phyloP scores from a whole-genome alignment of 2,797 vertebrate genomes.

The Betta splendens region DNA sequence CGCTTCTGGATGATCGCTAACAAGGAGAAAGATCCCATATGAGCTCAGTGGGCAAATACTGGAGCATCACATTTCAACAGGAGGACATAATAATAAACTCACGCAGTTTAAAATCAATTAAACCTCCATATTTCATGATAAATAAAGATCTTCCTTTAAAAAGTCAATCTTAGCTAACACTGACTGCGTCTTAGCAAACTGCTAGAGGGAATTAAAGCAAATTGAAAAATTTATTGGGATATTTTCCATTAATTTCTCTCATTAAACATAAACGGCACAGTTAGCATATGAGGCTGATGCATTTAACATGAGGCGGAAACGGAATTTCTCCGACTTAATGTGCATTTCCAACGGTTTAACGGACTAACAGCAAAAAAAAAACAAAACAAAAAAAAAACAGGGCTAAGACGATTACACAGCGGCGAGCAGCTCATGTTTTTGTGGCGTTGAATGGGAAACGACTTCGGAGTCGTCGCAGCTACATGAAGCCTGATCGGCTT shows the following conservation, averaged over 20 bases:
- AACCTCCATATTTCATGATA: constrained; percentile 66
- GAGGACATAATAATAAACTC: constrained; percentile 37
- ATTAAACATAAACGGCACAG: constrained; percentile 82
- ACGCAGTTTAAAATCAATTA: constrained; percentile 57
- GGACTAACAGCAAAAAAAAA: constrained; percentile 44
- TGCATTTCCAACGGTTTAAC: constrained; percentile 67
- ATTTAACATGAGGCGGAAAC: constrained; percentile 74
- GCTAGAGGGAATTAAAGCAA: constrained; percentile 76
- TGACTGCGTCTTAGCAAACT: constrained; percentile 68
- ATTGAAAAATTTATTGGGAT: constrained; percentile 77
- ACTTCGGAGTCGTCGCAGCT: constrained; percentile 27
- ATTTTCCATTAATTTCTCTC: constrained; percentile 80
- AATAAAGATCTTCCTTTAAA: constrained; percentile 57
- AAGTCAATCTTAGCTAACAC: constrained; percentile 55
- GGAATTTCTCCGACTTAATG: constrained; percentile 67
- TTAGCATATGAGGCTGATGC: constrained; percentile 75
- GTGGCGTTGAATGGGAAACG: constrained; percentile 27
- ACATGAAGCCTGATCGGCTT: constrained; percentile 20
- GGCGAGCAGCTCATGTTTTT: constrained; percentile 12
- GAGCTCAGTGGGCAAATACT: constrained; percentile 29
- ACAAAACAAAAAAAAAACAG: too few relatives aligned
- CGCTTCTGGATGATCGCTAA: constrained; percentile 98
- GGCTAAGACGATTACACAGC: constrained; percentile 35
- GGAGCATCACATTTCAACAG: not conserved
- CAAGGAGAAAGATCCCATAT: constrained; percentile 14